These are phyloP conservation scores for Autographa gamma DNA, from an alignment of 2,888 invertebrate genomes.

Conservation along the genomic window DNA sequence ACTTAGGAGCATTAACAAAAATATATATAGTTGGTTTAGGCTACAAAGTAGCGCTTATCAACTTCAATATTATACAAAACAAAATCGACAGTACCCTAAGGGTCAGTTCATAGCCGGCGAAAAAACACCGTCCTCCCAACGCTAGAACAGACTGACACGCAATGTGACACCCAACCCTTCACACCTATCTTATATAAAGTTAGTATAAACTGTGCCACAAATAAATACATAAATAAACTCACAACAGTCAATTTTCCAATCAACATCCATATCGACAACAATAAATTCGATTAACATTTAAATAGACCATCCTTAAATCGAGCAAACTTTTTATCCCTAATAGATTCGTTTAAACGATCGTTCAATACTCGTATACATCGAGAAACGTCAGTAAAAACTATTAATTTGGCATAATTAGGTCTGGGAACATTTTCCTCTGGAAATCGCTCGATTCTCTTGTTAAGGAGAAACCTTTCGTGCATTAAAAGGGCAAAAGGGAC, in stretches of 20 bases:
- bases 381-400: conserved; percentile 57
- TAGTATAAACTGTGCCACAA: background rate
- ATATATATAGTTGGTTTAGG: too few relatives aligned
- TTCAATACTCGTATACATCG: conserved; percentile 43
- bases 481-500: conserved; percentile 16
- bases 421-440: conserved; percentile 48
- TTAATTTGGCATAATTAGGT: conserved; percentile 60
- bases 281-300: background rate
- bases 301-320: background rate
- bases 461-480: conserved; percentile 52
- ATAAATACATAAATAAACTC: background rate
- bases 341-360: conserved; percentile 11
- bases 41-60: too few relatives aligned
- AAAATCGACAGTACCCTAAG: too few relatives aligned
- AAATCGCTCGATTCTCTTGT: conserved; percentile 53
- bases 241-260: background rate
- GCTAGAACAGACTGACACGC: too few relatives aligned
- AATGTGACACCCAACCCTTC: background rate
- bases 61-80: too few relatives aligned
- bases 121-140: too few relatives aligned
- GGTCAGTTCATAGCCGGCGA: too few relatives aligned
- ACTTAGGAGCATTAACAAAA: too few relatives aligned
- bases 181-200: background rate
- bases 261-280: background rate
- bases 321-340: background rate